Evolutionary conservation across 2,113 vertebrate species (phyloP).

Genomic region (Pygathrix nemaeus): DNA sequence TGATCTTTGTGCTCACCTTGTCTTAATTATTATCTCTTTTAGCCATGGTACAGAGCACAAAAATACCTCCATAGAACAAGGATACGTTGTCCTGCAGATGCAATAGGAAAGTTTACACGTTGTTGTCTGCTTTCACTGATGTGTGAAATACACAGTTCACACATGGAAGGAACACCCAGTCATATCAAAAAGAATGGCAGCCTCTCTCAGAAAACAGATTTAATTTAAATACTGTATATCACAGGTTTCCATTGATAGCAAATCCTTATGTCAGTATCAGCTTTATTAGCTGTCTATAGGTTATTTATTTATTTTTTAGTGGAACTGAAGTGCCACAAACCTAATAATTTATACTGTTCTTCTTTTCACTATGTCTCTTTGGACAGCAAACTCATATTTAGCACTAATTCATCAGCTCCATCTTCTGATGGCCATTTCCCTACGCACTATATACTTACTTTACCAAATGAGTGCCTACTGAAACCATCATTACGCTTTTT

Average conservation of each 20-base stretch:
- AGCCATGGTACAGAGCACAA: too few species aligned
- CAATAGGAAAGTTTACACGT: accelerated
- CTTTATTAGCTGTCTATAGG: neutral
- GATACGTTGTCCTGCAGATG: neutral
- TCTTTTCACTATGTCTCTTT: neutral
- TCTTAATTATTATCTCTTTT: neutral
- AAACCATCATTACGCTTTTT: neutral
- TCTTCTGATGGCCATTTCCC: neutral
- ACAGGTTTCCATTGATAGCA: too few species aligned
- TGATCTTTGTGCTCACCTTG: neutral
- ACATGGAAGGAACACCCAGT: too few species aligned
- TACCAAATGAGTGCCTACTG: neutral
- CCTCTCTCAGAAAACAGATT: neutral
- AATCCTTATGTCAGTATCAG: accelerated
- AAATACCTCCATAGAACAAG: neutral
- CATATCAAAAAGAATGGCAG: neutral
- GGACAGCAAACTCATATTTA: too few species aligned
- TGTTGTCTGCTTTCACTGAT: neutral
- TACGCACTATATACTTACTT: accelerated
- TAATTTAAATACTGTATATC: neutral
- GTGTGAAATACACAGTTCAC: neutral
- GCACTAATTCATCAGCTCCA: neutral
- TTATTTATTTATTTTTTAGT: neutral
- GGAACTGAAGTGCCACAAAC: neutral
- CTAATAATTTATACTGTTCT: too few species aligned